phyloP scores from a whole-genome alignment of 2,888 invertebrate genomes.

The Eupithecia dodoneata region DNA sequence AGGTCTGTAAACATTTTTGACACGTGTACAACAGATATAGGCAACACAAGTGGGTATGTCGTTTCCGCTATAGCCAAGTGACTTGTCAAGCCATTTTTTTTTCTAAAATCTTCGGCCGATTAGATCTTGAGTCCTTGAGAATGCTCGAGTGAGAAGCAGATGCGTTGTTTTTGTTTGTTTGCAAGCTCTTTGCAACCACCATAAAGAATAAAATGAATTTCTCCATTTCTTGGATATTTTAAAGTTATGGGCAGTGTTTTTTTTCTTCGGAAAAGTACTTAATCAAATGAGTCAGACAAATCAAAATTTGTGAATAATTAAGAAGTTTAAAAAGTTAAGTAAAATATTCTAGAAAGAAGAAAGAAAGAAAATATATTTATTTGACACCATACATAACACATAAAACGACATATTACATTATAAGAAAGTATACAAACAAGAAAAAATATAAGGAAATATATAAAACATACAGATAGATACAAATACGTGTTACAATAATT shows the following conservation, averaged over 20 bases:
- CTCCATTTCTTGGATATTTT: neutral
- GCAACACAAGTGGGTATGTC: constrained; percentile 60
- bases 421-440: too few relatives aligned
- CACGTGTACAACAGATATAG: constrained; percentile 72
- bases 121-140: constrained; percentile 54
- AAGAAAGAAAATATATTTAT: too few relatives aligned
- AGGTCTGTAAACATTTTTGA: constrained; percentile 69
- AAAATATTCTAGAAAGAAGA: too few relatives aligned
- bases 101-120: constrained; percentile 46
- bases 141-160: constrained; percentile 53
- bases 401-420: too few relatives aligned
- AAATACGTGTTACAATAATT: too few relatives aligned
- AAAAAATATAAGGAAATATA: too few relatives aligned
- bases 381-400: too few relatives aligned
- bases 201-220: constrained; percentile 4
- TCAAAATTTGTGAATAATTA: too few relatives aligned
- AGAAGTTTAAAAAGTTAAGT: too few relatives aligned
- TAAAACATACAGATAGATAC: too few relatives aligned
- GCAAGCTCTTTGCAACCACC: constrained; percentile 14
- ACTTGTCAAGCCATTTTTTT: constrained; percentile 56
- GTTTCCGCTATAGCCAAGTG: constrained; percentile 64
- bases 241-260: neutral
- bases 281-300: neutral
- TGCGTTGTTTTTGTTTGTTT: constrained; percentile 53
- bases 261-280: neutral